Evolutionary conservation across 1,140 invertebrate genomes (phyloP), one percentile per base, ranked within the genome.

Genomic region (Sitophilus oryzae): DNA sequence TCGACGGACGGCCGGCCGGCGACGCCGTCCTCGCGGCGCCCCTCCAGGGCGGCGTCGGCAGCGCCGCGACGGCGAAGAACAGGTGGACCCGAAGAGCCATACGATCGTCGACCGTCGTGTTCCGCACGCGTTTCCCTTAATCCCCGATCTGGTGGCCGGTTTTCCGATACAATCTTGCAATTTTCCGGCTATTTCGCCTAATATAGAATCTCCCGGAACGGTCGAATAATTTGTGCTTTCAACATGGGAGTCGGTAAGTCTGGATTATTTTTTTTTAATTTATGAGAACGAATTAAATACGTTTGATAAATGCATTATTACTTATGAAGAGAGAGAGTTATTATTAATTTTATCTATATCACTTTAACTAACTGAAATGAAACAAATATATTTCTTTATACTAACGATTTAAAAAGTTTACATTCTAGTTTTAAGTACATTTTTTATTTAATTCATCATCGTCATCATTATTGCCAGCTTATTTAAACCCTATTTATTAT

Each of bases 31-130:
- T 56, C 37, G 46, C 53, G 53, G 43, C 53, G 53, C 53, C 53
- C 41, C 16, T 46, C 18, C 53, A 49, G 53, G 53, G 53, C 53
- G 53, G 53, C 53, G 53, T 43, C 53, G 53, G 25, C 53, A 44
- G 53, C 53, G 53, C 53, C 38, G 45, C 46, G 37, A 30, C 41
- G 46, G 38, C 41, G 46, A 30, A 56, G 46, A 56, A 56, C 53
- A 56, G 53, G 53, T 56, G 53, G 53, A 56, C 46, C 48, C 45
- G 49, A 42, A 15, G 52, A 9, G 34, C 21, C 20, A 15, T 15
- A 18, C 41, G 21, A 3, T 45, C 50, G 50, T 52, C 42, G 49
- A 52, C n/a, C 14, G 42, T 18, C 21, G 40, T 21, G 5, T 30
- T 30, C 10, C 40, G 40, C n/a, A n/a, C n/a, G n/a, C 40, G 40